Conservation (phyloP, 35 echinoderm and acorn worm genomes). For the Ophiothrix spiculata region DNA sequence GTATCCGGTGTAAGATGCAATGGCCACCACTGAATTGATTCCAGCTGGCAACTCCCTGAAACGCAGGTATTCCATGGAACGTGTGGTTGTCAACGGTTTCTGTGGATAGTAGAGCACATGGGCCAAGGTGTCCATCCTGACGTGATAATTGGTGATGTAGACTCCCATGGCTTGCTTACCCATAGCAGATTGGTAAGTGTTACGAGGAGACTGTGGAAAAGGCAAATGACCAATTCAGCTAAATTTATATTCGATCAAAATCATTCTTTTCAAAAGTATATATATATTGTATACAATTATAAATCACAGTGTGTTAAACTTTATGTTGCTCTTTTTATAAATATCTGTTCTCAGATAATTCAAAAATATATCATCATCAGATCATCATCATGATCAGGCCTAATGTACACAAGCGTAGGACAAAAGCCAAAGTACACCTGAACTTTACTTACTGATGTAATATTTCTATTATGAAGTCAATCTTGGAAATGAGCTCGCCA, state of each 20-base stretch:
- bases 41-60: conserved; percentile 95
- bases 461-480: too few species aligned
- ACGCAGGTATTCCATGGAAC: conserved; percentile 97
- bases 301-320: too few species aligned
- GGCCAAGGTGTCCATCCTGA: conserved; percentile 95
- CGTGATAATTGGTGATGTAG: conserved; percentile 99
- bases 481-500: too few species aligned
- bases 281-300: too few species aligned
- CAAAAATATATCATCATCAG: too few species aligned
- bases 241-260: neutral
- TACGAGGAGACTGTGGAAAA: conserved; percentile 81
- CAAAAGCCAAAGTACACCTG: too few species aligned
- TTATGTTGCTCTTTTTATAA: too few species aligned
- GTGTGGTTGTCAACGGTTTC: conserved; percentile 94
- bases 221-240: neutral
- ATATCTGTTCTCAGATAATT: too few species aligned
- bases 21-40: conserved; percentile 96
- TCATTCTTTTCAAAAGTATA: conserved; percentile 4
- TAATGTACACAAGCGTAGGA: too few species aligned
- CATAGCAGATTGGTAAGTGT: conserved; percentile 99
- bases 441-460: too few species aligned
- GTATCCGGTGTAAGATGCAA: conserved; percentile 97
- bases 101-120: conserved; percentile 99
- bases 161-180: conserved; percentile 99
- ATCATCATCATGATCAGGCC: too few species aligned